phyloP scores from a whole-genome alignment of 2,888 invertebrate species.

The Drosophila differens region DNA sequence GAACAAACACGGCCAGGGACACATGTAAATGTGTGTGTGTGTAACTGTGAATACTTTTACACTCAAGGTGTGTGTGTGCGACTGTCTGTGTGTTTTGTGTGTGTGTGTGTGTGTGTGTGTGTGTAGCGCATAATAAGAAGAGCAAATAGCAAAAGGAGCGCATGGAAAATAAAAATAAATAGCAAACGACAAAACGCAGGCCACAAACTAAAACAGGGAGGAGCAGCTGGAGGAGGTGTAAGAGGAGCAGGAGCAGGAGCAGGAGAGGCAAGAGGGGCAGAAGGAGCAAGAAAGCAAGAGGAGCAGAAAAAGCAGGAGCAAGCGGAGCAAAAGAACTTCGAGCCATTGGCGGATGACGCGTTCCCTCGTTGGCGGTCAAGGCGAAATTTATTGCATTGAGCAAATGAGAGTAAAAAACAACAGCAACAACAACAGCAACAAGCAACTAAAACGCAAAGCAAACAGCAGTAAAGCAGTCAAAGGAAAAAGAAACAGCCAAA shows the following conservation, averaged over 20 bases:
- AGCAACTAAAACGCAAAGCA: conserved; percentile 64
- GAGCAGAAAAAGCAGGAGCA: not conserved
- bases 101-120: conserved; percentile 25
- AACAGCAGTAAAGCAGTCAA: conserved; percentile 45
- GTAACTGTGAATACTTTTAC: conserved; percentile 5
- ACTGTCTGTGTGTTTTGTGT: conserved; percentile 11
- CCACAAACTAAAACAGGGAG: conserved; percentile 41
- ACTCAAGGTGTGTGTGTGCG: conserved; percentile 22
- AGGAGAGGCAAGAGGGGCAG: not conserved
- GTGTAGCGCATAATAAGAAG: conserved; percentile 65
- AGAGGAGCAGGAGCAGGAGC: conserved; percentile 8
- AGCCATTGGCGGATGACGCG: conserved; percentile 60
- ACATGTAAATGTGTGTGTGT: conserved; percentile 67
- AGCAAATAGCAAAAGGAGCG: conserved; percentile 67
- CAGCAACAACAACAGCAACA: conserved; percentile 31
- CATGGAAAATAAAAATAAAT: conserved; percentile 73
- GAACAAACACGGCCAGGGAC: conserved; percentile 51
- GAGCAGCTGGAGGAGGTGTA: conserved; percentile 3
- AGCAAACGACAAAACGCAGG: conserved; percentile 64
- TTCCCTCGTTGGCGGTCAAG: conserved; percentile 79
- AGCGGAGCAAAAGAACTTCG: conserved; percentile 16
- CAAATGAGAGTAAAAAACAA: conserved; percentile 72
- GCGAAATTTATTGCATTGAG: conserved; percentile 77
- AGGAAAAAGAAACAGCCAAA: conserved; percentile 4
- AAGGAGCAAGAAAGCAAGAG: conserved; percentile 9